Evolutionary conservation across 1,140 invertebrate genomes (phyloP).

Genomic region (Hycleus phaleratus): DNA sequence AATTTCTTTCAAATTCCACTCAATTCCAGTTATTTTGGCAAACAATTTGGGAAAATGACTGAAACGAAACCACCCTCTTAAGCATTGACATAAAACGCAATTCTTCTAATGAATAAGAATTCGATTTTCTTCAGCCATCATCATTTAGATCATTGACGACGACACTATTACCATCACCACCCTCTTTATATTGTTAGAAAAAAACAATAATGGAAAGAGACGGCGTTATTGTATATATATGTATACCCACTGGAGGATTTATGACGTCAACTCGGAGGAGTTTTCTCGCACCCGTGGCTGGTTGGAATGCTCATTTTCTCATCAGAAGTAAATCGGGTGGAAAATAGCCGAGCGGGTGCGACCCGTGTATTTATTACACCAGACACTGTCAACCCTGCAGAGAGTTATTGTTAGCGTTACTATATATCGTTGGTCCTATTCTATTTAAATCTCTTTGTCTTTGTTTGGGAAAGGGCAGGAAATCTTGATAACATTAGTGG

Average conservation of each 20-base stretch:
- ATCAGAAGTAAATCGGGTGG: constrained; percentile 42
- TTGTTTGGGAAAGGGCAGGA: background rate
- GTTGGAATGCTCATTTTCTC: constrained; percentile 43
- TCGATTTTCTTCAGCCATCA: no score
- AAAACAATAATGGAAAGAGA: no score
- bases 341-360: constrained; percentile 37
- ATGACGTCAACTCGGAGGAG: constrained; percentile 29
- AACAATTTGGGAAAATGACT: no score
- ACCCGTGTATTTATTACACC: constrained; percentile 36
- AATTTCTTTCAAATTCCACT: no score
- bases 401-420: constrained; percentile 42
- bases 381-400: constrained; percentile 35
- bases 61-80: background rate
- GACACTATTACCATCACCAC: no score
- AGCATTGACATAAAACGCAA: constrained; percentile 5
- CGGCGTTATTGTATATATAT: background rate
- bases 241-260: constrained; percentile 23
- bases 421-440: constrained; percentile 9
- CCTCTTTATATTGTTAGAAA: no score
- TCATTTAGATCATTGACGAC: no score
- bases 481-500: no score
- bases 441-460: constrained; percentile 5
- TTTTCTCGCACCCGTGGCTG: constrained; percentile 36
- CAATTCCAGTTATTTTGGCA: no score
- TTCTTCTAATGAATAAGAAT: constrained; percentile 8